These are phyloP conservation scores for Danaus chrysippus DNA, from an alignment of 2,888 invertebrate genomes.

Conservation along the genomic window DNA sequence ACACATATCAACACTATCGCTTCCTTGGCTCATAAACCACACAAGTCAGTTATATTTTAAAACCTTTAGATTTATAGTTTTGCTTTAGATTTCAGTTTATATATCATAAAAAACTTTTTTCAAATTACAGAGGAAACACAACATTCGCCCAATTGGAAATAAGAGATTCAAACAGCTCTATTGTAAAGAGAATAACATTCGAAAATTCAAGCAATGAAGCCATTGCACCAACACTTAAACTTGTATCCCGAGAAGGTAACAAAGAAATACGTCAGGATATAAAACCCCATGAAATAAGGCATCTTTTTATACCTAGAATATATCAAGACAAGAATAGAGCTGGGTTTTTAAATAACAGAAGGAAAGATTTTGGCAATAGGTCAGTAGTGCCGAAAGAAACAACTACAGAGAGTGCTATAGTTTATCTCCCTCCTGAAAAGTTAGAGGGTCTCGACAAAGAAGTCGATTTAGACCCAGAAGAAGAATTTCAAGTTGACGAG, in stretches of 20 bases:
- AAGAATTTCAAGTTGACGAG: slow-evolving; percentile 77
- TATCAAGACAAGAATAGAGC: slow-evolving; percentile 66
- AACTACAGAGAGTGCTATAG: slow-evolving; percentile 56
- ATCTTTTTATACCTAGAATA: slow-evolving; percentile 64
- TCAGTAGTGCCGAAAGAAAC: slow-evolving; percentile 47
- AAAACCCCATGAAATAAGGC: slow-evolving; percentile 69
- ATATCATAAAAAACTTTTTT: slow-evolving; percentile 21
- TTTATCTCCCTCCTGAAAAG: slow-evolving; percentile 71
- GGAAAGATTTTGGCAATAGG: slow-evolving; percentile 51
- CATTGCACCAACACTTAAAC: slow-evolving; percentile 50
- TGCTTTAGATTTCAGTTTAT: background rate
- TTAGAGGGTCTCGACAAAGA: slow-evolving; percentile 69
- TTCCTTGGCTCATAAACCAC: slow-evolving; percentile 64
- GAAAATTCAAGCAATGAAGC: slow-evolving; percentile 65
- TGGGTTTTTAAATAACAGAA: slow-evolving; percentile 64
- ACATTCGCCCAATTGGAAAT: slow-evolving; percentile 72
- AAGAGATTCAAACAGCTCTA: slow-evolving; percentile 59
- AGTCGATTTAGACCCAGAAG: slow-evolving; percentile 70
- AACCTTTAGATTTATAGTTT: background rate
- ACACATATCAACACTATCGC: slow-evolving; percentile 70
- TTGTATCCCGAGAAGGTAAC: slow-evolving; percentile 61
- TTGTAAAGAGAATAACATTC: slow-evolving; percentile 64
- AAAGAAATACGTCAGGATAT: slow-evolving; percentile 63
- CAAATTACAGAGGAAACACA: slow-evolving; percentile 65
- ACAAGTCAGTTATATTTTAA: slow-evolving; percentile 55